phyloP scores from a whole-genome alignment of 2,113 vertebrate genomes.

The Phoenicopterus ruber region DNA sequence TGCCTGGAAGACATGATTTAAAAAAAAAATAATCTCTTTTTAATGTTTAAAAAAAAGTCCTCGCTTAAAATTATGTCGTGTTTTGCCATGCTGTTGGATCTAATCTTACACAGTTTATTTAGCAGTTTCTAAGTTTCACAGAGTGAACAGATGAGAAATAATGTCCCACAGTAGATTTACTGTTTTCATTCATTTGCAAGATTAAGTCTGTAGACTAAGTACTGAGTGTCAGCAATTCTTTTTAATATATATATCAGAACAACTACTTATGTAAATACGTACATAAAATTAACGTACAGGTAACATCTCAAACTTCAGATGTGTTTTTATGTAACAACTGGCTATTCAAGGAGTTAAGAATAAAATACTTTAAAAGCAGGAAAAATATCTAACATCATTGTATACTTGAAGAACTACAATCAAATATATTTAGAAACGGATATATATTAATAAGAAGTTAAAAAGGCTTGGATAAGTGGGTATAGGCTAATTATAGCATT shows the following conservation, averaged over 20 bases:
- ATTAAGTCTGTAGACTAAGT: background rate
- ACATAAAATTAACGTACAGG: background rate
- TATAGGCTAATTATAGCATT: background rate
- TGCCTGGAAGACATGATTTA: slow-evolving; percentile 57
- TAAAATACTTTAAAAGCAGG: background rate
- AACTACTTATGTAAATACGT: background rate
- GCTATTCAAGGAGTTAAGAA: background rate
- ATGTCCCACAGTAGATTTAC: background rate
- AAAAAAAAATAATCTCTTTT: background rate
- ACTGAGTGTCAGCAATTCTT: background rate
- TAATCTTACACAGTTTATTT: background rate
- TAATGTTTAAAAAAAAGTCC: background rate
- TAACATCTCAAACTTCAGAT: background rate
- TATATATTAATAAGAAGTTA: background rate
- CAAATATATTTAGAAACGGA: background rate
- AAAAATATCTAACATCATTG: background rate
- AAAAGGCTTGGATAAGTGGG: background rate
- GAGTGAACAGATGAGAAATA: background rate
- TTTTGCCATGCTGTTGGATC: slow-evolving; percentile 37
- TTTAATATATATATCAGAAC: background rate
- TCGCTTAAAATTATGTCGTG: slow-evolving; percentile 4
- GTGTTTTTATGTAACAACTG: background rate
- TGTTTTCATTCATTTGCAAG: background rate
- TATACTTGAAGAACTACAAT: background rate
- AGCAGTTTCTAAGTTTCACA: background rate